Evolutionary conservation across 2,888 invertebrate genomes (phyloP).

Genomic region (Orthosia incerta): DNA sequence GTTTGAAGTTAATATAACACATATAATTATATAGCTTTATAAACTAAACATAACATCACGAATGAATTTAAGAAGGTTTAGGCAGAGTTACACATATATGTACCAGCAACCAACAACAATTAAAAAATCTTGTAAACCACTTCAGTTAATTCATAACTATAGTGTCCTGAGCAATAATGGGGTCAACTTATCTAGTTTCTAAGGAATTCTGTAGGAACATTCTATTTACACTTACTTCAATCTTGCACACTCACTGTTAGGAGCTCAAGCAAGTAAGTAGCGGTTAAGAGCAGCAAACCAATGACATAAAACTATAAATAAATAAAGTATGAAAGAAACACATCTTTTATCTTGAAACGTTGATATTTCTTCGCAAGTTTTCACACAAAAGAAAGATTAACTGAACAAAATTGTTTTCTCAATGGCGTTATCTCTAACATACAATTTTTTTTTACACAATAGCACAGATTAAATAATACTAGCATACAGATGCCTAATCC

Average conservation of each 20-base stretch:
- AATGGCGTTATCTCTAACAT: conserved; percentile 17
- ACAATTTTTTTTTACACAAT: conserved; percentile 15
- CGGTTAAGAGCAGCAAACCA: conserved; percentile 3
- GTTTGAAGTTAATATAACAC: no score
- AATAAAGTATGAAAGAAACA: conserved; percentile 3
- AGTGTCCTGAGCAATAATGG: no score
- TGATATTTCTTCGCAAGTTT: conserved; percentile 7
- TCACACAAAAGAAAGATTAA: conserved; percentile 37
- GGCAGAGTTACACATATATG: no score
- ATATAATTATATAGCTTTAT: neutral
- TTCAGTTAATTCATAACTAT: no score
- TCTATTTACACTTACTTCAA: neutral
- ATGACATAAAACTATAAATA: neutral
- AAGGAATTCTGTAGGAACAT: neutral
- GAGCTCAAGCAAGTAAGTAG: neutral
- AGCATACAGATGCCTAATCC: no score
- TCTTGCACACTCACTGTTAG: neutral
- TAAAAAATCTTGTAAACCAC: no score
- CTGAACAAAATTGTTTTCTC: conserved; percentile 14
- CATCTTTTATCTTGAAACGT: conserved; percentile 10
- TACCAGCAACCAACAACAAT: no score
- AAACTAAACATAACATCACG: no score
- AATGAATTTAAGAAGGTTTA: no score
- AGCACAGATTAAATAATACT: no score
- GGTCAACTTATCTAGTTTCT: neutral